Percentiles rank a stretch among this genome's conserved stretches.
Evolutionary conservation across 2,888 invertebrate genomes (phyloP).

Genomic region (Tricholauxania praeusta): DNA sequence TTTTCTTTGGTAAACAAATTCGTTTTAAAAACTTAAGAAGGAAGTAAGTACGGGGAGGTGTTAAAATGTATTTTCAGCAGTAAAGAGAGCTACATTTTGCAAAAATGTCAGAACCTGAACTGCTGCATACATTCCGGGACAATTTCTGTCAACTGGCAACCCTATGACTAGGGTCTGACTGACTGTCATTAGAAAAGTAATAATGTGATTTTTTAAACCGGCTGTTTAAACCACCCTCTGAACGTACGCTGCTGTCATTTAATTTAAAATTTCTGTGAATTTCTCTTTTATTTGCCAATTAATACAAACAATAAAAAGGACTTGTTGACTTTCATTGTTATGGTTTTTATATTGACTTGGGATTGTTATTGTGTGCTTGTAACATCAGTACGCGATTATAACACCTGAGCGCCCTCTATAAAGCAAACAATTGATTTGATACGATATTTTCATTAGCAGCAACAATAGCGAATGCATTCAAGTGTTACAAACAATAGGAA

Average conservation of each 20-base stretch:
- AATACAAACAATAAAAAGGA: slow-evolving; percentile 9
- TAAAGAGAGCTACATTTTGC: too few species aligned
- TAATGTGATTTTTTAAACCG: too few species aligned
- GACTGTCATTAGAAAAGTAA: neutral
- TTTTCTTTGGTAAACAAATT: too few species aligned
- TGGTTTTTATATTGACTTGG: neutral
- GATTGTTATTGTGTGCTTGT: neutral
- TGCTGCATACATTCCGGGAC: too few species aligned
- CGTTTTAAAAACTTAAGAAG: too few species aligned
- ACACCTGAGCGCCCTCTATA: slow-evolving; percentile 27
- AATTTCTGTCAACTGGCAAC: too few species aligned
- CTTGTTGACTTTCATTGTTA: slow-evolving; percentile 4
- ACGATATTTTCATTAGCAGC: neutral
- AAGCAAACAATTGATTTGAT: neutral
- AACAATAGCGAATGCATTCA: slow-evolving; percentile 20
- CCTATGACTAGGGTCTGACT: neutral
- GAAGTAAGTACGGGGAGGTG: too few species aligned
- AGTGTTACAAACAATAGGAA: slow-evolving; percentile 6
- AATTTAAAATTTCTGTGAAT: too few species aligned
- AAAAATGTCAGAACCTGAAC: too few species aligned
- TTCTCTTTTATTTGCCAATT: slow-evolving; percentile 18
- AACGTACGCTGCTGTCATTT: neutral
- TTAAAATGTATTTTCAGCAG: too few species aligned
- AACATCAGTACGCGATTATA: slow-evolving; percentile 7
- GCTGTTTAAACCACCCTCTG: neutral